A percentile compares a stretch with the other conserved stretches of the same genome.
phyloP scores from a whole-genome alignment of 2,797 vertebrate species.

The Picus viridis region DNA sequence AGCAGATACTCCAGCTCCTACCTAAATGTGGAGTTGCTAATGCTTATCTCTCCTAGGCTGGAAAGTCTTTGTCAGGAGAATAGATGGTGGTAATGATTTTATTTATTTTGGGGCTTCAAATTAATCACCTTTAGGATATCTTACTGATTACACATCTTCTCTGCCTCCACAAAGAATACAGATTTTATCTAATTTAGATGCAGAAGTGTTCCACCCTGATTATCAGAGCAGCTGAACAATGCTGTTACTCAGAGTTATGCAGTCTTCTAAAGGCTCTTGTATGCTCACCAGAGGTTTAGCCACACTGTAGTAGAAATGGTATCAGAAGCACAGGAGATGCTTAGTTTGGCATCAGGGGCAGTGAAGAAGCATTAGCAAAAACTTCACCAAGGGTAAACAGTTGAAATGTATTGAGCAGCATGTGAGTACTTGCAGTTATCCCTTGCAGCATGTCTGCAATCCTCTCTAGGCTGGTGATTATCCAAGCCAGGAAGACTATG shows the following conservation, averaged over 20 bases:
- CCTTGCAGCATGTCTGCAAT: not conserved
- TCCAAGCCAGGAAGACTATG: not conserved
- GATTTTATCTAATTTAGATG: not conserved
- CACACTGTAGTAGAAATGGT: not conserved
- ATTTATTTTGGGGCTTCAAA: constrained; percentile 18
- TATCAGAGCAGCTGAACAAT: not conserved
- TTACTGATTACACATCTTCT: not conserved
- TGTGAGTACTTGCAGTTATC: not conserved
- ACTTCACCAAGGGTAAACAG: not conserved
- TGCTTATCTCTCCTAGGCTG: not conserved
- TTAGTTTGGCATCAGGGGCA: not conserved
- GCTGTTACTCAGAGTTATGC: not conserved
- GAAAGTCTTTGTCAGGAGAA: not conserved
- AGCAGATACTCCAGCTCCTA: not conserved
- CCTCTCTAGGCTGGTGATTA: not conserved
- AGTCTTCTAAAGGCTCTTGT: not conserved
- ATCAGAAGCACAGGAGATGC: not conserved
- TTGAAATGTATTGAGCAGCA: not conserved
- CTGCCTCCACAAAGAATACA: not conserved
- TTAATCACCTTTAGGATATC: not conserved
- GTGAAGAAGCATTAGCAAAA: not conserved
- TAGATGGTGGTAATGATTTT: constrained; percentile 14
- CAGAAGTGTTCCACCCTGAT: not conserved
- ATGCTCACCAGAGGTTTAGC: not conserved
- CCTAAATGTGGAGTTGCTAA: not conserved